phyloP scores from a whole-genome alignment of 2,888 invertebrate species.

The Tiliacea aurago region DNA sequence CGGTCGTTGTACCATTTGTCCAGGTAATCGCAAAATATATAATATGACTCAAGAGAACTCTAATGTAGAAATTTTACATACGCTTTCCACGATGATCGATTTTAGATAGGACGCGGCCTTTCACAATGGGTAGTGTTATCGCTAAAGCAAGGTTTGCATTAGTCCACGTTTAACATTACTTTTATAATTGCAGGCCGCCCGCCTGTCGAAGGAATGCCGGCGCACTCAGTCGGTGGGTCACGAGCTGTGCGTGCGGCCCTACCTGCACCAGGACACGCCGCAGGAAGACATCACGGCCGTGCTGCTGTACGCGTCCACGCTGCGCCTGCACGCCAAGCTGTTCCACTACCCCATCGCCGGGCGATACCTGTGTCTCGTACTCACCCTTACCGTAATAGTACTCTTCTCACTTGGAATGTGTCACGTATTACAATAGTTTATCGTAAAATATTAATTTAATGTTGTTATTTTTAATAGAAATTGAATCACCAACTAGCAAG shows the following conservation, averaged over 20 bases:
- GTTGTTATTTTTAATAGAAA: constrained; percentile 15
- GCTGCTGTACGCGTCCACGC: constrained; percentile 93
- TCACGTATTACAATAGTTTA: constrained; percentile 88
- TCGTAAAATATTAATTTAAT: constrained; percentile 19
- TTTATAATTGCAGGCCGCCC: constrained; percentile 91
- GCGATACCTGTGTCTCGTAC: constrained; percentile 92
- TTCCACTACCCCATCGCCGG: constrained; percentile 94
- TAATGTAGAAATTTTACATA: neutral
- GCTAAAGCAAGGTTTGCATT: neutral
- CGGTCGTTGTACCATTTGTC: constrained; percentile 92
- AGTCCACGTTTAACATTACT: neutral
- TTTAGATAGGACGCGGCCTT: too few relatives aligned
- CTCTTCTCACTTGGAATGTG: constrained; percentile 94
- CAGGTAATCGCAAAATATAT: constrained; percentile 84
- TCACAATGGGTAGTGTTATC: neutral
- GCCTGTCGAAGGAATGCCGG: constrained; percentile 93
- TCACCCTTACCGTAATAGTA: constrained; percentile 91
- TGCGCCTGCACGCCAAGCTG: constrained; percentile 94
- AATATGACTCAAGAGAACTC: neutral
- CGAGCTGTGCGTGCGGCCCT: constrained; percentile 94
- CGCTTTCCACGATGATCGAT: too few relatives aligned
- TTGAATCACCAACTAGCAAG: constrained; percentile 16
- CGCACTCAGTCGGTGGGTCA: constrained; percentile 94
- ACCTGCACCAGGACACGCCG: constrained; percentile 94
- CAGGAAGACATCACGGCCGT: constrained; percentile 94